Conservation (phyloP, 2,888 invertebrate genomes). For the Tetrapedia diversipes region DNA sequence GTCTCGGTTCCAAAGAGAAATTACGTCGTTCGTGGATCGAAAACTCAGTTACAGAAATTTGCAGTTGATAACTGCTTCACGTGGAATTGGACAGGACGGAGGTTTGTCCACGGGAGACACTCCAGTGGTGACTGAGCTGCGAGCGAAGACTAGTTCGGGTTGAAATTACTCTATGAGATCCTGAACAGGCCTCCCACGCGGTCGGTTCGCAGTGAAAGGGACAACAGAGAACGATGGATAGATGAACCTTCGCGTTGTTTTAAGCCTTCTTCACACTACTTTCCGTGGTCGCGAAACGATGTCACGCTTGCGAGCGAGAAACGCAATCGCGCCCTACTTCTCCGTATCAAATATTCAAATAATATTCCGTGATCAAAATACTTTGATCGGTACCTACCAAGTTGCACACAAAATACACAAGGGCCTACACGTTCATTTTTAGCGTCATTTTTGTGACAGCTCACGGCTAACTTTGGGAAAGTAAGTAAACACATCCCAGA, state of each 20-base stretch:
- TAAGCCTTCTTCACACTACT: conserved; percentile 62
- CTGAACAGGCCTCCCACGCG: conserved; percentile 75
- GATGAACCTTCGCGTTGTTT: conserved; percentile 67
- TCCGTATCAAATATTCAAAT: too few species aligned
- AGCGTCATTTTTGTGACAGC: neutral
- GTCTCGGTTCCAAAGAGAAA: neutral
- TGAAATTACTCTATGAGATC: conserved; percentile 74
- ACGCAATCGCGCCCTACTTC: too few species aligned
- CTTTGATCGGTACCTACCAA: too few species aligned
- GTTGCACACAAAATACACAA: too few species aligned
- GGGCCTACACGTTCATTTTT: too few species aligned
- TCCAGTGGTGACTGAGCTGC: conserved; percentile 62
- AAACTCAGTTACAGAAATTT: neutral
- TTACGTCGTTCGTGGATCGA: neutral
- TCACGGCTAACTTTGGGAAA: neutral
- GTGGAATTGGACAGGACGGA: conserved; percentile 3
- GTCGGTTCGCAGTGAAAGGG: conserved; percentile 75
- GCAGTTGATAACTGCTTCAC: neutral
- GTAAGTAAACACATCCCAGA: conserved; percentile 2
- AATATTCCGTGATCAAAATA: too few species aligned
- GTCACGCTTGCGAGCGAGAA: conserved; percentile 26
- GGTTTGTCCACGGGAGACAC: conserved; percentile 57
- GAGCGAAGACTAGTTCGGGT: conserved; percentile 71
- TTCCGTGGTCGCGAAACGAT: conserved; percentile 40
- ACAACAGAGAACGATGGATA: conserved; percentile 70